A percentile compares a stretch with the other conserved stretches of the same genome.
These are phyloP conservation scores for Oryzaephilus surinamensis DNA, from an alignment of 1,140 invertebrate genomes.

Conservation along the genomic window DNA sequence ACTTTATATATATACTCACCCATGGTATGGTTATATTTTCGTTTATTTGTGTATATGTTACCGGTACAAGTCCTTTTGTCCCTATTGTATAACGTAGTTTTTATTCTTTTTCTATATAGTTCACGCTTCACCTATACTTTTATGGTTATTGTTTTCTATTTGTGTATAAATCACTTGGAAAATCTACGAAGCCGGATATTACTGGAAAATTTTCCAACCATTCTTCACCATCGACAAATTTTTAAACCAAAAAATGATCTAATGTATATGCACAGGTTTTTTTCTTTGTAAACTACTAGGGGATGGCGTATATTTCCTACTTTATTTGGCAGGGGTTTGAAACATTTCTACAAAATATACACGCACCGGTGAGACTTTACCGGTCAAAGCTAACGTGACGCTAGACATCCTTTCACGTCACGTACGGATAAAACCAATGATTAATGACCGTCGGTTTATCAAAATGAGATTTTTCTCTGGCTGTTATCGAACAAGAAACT, in stretches of 20 bases:
- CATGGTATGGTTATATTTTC: too few relatives aligned
- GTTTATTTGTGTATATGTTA: too few relatives aligned
- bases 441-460: conserved; percentile 29
- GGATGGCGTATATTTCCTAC: too few relatives aligned
- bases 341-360: too few relatives aligned
- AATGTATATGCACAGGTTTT: too few relatives aligned
- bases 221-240: too few relatives aligned
- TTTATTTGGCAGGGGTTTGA: too few relatives aligned
- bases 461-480: conserved; percentile 28
- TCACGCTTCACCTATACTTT: not conserved
- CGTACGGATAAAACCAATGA: conserved; percentile 29
- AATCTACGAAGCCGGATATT: too few relatives aligned
- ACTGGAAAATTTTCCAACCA: too few relatives aligned
- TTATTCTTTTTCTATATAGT: not conserved
- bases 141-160: not conserved
- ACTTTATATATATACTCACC: not conserved
- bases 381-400: conserved; percentile 24
- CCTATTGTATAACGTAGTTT: not conserved
- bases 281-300: too few relatives aligned
- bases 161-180: too few relatives aligned
- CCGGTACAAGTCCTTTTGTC: not conserved
- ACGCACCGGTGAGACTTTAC: conserved; percentile 18
- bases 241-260: too few relatives aligned
- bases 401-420: conserved; percentile 28
- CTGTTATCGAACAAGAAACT: conserved; percentile 22